These are phyloP conservation scores for Hippopotamus amphibius DNA, from an alignment of 2,113 vertebrate species.

Conservation along the genomic window DNA sequence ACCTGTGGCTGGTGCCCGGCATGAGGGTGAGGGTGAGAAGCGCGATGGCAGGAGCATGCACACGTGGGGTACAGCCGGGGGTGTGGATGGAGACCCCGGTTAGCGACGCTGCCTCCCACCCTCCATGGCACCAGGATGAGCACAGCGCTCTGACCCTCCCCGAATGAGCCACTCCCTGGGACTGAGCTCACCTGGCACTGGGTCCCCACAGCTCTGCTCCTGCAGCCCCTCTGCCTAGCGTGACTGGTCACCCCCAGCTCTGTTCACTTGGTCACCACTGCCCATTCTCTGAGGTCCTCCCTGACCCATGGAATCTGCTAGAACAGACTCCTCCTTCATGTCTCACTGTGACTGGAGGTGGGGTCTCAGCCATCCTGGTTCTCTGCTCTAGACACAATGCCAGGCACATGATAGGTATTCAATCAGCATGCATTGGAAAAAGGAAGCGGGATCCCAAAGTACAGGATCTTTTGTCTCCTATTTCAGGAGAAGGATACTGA, in stretches of 20 bases:
- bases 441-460: neutral
- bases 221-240: slow-evolving; percentile 17
- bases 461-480: neutral
- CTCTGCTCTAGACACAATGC: slow-evolving; percentile 29
- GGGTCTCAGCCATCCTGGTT: slow-evolving; percentile 44
- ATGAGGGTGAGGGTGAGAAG: neutral
- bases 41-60: slow-evolving; percentile 55
- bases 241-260: slow-evolving; percentile 3
- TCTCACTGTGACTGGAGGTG: slow-evolving; percentile 43
- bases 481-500: neutral
- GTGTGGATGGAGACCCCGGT: slow-evolving; percentile 33
- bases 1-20: neutral
- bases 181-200: neutral
- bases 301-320: slow-evolving; percentile 65
- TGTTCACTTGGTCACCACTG: slow-evolving; percentile 32
- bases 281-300: slow-evolving; percentile 52
- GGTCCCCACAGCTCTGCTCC: neutral
- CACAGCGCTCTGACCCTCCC: neutral
- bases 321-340: slow-evolving; percentile 55
- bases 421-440: neutral
- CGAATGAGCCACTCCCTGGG: neutral
- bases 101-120: neutral
- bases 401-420: neutral
- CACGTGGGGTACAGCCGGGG: neutral
- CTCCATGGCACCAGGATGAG: neutral